Conservation (phyloP, 2,888 invertebrate species). For the Germaria angustata region DNA sequence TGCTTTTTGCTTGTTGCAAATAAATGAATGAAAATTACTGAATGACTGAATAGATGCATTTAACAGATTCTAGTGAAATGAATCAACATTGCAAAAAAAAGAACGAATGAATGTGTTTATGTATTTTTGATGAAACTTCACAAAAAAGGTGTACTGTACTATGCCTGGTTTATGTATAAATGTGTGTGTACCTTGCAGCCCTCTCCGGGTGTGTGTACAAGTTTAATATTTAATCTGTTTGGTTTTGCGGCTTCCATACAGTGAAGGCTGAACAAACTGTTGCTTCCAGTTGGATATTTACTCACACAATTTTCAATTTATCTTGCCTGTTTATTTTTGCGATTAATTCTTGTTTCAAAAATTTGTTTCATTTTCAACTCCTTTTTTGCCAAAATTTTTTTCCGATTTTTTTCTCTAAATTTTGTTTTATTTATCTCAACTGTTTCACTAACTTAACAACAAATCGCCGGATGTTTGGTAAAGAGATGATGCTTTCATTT, state of each 20-base stretch:
- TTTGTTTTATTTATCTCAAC: slow-evolving; percentile 8
- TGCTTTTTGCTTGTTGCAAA: not conserved
- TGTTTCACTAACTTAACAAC: not conserved
- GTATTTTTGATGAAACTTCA: not conserved
- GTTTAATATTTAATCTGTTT: slow-evolving; percentile 37
- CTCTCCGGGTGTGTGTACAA: not conserved
- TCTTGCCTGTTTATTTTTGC: not conserved
- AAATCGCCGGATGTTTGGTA: not conserved
- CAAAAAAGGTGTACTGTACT: not conserved
- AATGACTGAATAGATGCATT: slow-evolving; percentile 1
- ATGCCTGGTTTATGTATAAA: not conserved
- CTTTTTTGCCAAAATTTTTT: not conserved
- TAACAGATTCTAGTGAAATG: slow-evolving; percentile 9
- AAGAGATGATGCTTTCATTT: slow-evolving; percentile 14
- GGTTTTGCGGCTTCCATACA: slow-evolving; percentile 14
- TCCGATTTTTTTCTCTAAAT: not conserved
- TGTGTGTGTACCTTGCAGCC: not conserved
- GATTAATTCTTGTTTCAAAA: not conserved
- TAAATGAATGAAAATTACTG: slow-evolving; percentile 11
- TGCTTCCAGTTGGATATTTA: slow-evolving; percentile 17
- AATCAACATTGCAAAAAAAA: not conserved
- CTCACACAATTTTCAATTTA: slow-evolving; percentile 24
- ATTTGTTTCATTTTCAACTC: not conserved
- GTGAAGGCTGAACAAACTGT: slow-evolving; percentile 20
- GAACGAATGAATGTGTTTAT: slow-evolving; percentile 5